Evolutionary conservation across 2,113 vertebrate species (phyloP).

Genomic region (Ptychochromis oligacanthus): DNA sequence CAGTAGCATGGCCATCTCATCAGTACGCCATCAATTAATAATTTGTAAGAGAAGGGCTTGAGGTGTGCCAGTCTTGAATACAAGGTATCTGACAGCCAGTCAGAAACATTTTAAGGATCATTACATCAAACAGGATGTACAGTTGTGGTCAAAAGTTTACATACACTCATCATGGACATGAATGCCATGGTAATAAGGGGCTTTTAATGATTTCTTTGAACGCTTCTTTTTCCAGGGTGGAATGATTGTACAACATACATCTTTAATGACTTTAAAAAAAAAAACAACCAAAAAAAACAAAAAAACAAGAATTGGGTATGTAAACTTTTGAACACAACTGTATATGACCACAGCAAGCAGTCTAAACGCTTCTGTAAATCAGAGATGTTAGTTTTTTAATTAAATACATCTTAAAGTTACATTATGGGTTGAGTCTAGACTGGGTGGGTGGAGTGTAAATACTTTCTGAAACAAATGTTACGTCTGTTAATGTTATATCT

Average conservation of each 20-base stretch:
- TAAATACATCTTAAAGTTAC: background rate
- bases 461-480: no score
- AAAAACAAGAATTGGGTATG: no score
- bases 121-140: background rate
- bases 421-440: background rate
- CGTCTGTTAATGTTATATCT: background rate
- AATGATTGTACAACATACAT: no score
- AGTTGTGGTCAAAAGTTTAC: no score
- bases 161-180: no score
- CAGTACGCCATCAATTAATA: slow-evolving; percentile 8
- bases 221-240: no score
- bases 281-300: no score
- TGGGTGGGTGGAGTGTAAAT: background rate
- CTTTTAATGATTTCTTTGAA: no score
- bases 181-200: no score
- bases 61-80: background rate
- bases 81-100: background rate
- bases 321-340: no score
- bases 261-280: no score
- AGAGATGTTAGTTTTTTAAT: no score
- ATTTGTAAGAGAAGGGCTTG: background rate
- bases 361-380: background rate
- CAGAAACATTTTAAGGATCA: background rate
- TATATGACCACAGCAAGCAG: background rate
- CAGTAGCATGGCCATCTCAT: background rate